Evolutionary conservation across 2,797 vertebrate species (phyloP), one percentile per base, ranked within the genome.

Genomic region (Spheniscus humboldti): DNA sequence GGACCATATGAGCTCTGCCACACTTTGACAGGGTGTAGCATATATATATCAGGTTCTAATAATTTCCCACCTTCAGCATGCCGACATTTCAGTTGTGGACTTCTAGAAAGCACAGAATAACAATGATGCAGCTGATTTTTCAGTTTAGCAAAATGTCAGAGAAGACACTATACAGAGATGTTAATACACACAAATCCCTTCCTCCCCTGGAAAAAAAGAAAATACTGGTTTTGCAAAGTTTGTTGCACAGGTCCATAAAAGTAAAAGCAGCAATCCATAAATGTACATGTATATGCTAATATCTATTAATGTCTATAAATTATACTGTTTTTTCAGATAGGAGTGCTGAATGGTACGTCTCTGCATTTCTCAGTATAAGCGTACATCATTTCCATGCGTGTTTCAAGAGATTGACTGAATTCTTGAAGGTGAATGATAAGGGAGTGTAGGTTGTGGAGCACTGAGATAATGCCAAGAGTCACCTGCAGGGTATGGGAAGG

Each of bases 371-470:
- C 69, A 76, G 52, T 73, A 22, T 25, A 78, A 90, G 30, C 0
- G 2, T n/a, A 30, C 66, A 81, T 75, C 13, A 62, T 86, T 90
- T 85, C 69, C 47, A 35, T 67, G 93, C 0, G 0, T 81, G 88
- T 92, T 94, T 84, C 43, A 80, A 78, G 95, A 84, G 82, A 88
- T 43, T 93, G 83, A 22, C 94, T 69, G 57, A 91, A 64, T 88
- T 94, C 94, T 92, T 94, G 96, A 90, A 86, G 66, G 76, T 55
- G 79, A 57, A 72, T 77, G 95, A 96, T 97, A 96, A 96, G 85
- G 27, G 30, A 84, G 19, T 31, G 87, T 37, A 66, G 82, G 87
- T 90, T 96, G 87, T 95, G 96, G 91, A 84, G 35, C 35, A 11
- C 68, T 43, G 47, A 90, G 96, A 96, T 97, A 96, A 86, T 28